Evolutionary conservation across 1,140 invertebrate genomes (phyloP).

Genomic region (Trachelipus rathkii): DNA sequence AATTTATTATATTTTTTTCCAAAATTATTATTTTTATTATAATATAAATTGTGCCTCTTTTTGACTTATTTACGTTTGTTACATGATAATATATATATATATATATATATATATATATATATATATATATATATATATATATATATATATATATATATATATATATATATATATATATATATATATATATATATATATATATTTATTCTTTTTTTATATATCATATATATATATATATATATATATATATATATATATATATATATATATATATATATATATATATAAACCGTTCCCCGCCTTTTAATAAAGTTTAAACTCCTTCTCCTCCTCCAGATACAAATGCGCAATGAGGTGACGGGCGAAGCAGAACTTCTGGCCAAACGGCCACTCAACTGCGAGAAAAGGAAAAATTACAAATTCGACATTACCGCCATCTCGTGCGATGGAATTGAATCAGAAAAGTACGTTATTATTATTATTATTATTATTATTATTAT

Average conservation of each 20-base stretch:
- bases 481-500: not conserved
- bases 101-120: not conserved
- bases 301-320: not conserved
- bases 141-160: not conserved
- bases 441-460: conserved; percentile 75
- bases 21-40: too few relatives aligned
- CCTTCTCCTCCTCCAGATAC: conserved; percentile 26
- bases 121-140: not conserved
- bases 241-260: not conserved
- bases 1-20: too few relatives aligned
- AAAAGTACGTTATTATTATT: conserved; percentile 59
- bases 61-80: too few relatives aligned
- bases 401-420: conserved; percentile 89
- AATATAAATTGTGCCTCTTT: too few relatives aligned
- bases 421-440: conserved; percentile 90
- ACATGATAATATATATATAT: not conserved
- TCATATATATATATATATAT: not conserved
- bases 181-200: not conserved
- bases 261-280: not conserved
- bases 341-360: conserved; percentile 55
- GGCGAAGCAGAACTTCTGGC: conserved; percentile 66
- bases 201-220: not conserved
- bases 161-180: not conserved
- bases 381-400: conserved; percentile 79
- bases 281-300: not conserved